Base-by-base conservation (phyloP, 2,113 vertebrate species). In the Gallinago undulata region DNA sequence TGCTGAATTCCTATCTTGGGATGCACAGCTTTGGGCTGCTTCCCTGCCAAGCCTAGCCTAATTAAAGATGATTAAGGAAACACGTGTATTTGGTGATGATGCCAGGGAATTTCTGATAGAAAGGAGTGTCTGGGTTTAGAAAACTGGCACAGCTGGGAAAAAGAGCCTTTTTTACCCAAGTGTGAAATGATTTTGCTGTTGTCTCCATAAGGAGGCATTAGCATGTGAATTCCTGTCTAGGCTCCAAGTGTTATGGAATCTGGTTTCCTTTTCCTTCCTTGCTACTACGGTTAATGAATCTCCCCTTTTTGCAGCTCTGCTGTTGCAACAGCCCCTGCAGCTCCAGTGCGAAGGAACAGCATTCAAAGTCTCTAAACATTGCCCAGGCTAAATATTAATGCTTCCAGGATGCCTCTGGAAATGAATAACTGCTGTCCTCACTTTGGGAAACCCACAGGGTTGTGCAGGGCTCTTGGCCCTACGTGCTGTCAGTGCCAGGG, bases 91-190 rank as follows among this genome's bases (percentile, higher is more conserved):
- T 84, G 57, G 35, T 84, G 90, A 84, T 1, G 33, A 75, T 92
- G 92, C 69, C 84, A 87, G 86, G 96, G 80, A 87, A 87, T 73
- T 93, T 81, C 84, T 91, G 84, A 82, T 81, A 90, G 90, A 92
- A 90, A 94, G 90, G 86, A 86, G 51, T 45, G 51, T 82, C 82
- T 77, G 64, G 56, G 59, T 56, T 84, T 48, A 79, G 84, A 84
- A 75, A 87, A 87, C 39, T 67, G 66, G 11, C 45, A 25, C 31
- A 79, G 23, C 28, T 69, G 60, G 53, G 48, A 55, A 48, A 53
- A 85, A 51, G 24, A 67, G 50, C 18, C 41, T 68, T 75, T 88
- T 69, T 66, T 41, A 85, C 75, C n/a, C 11, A 67, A 60, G 22
- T 11, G 30, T 1, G 1, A 55, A 48, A 53, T 41, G 48, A 43